Base-by-base conservation (phyloP, 2,113 vertebrate genomes). In the Ornithorhynchus anatinus region DNA sequence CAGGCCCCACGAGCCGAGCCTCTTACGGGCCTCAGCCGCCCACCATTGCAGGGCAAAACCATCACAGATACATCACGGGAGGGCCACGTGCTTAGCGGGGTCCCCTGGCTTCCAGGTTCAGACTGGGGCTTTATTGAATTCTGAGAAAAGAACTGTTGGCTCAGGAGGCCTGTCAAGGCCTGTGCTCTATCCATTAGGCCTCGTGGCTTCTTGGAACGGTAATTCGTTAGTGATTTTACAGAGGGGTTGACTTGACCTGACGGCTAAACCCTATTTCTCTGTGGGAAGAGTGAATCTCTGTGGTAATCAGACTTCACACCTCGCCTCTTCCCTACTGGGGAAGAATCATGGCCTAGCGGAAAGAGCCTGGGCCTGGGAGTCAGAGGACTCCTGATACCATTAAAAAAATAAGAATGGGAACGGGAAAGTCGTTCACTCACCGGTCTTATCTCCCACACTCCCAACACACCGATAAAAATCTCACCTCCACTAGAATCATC, bases 221-320 rank as follows among this genome's bases (percentile, higher is more conserved):
- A 87, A 85, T 90, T 86, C 84, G 80, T 84, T 80, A 77, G 74
- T n/a, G 79, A 84, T 86, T 81, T 71, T n/a, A n/a, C 65, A 56
- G 35, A 37, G 52, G 71, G 57, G 43, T 51, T 61, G 76, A 80
- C 42, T 15, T 48, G 48, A 65, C 60, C 14, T 57, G 59, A 8
- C 40, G 35, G 20, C 25, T 61, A 50, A 22, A 68, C 25, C 45
- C 33, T 29, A 11, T 12, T 53, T 65, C 2, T 6, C 22, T 69
- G 50, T 32, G 32, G 32, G 54, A 8, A n/a, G n/a, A n/a, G n/a
- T n/a, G n/a, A 20, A 2, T 27, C 38, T 69, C 9, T 29, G 50
- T 43, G 56, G 45, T 37, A 72, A 62, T 8, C 27, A 72, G 67
- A 69, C 77, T 82, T 84, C 39, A 68, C 80, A 65, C 33, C 50